phyloP scores from a whole-genome alignment of 2,888 invertebrate genomes.

The Caenorhabditis uteleia region DNA sequence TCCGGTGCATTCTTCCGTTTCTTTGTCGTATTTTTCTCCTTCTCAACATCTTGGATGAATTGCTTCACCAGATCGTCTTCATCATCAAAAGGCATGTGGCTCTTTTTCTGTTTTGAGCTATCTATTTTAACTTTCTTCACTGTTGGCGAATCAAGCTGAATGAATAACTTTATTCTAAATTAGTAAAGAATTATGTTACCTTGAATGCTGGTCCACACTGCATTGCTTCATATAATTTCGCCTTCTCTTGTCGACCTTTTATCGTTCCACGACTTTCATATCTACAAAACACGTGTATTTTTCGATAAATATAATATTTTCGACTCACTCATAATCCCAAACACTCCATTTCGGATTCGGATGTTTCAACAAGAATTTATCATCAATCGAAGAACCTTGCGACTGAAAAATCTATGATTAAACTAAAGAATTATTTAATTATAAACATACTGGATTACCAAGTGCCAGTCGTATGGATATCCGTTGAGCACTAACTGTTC shows the following conservation, averaged over 20 bases:
- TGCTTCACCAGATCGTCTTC: constrained; percentile 29
- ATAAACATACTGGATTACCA: constrained; percentile 44
- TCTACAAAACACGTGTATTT: constrained; percentile 2
- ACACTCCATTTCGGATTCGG: constrained; percentile 41
- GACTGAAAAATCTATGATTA: not conserved
- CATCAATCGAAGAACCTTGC: constrained; percentile 5
- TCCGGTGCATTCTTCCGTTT: constrained; percentile 25
- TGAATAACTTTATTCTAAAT: not conserved
- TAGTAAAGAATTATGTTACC: constrained; percentile 6
- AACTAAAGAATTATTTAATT: not conserved
- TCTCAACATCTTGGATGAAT: constrained; percentile 34
- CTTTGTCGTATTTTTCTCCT: constrained; percentile 12
- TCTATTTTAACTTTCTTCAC: not conserved
- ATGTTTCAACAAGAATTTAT: constrained; percentile 27
- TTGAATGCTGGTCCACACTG: constrained; percentile 39
- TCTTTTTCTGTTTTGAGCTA: too few relatives aligned
- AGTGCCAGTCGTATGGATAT: constrained; percentile 52
- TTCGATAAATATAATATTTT: not conserved
- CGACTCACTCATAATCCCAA: constrained; percentile 23
- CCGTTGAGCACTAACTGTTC: constrained; percentile 28
- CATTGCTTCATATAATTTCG: constrained; percentile 12
- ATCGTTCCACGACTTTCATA: constrained; percentile 27
- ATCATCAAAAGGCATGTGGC: too few relatives aligned
- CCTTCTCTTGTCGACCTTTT: constrained; percentile 2
- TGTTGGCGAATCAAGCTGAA: not conserved